Conservation (phyloP, 2,113 vertebrate genomes). For the Myotis davidii region DNA sequence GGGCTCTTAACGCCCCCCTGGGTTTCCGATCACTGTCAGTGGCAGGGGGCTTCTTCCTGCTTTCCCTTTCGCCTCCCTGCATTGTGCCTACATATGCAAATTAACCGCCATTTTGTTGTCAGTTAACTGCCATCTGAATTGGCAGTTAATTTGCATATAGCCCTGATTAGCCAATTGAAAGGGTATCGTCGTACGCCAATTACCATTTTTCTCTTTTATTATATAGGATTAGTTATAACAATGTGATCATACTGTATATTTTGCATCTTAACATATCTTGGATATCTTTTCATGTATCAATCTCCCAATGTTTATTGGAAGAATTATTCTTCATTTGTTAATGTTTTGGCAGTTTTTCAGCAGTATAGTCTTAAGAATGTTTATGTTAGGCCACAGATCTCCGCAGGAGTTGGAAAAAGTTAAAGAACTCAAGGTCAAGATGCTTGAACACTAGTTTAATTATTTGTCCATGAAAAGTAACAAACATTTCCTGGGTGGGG, state of each 20-base stretch:
- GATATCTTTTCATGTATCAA: background rate
- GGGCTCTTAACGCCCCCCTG: too few species aligned
- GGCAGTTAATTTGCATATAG: too few species aligned
- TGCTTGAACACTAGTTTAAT: background rate
- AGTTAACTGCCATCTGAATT: too few species aligned
- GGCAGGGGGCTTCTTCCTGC: too few species aligned
- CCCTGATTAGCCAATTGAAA: too few species aligned
- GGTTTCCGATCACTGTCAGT: too few species aligned
- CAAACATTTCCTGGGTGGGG: background rate
- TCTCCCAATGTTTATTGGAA: background rate
- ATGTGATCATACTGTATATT: background rate
- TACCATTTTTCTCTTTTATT: too few species aligned
- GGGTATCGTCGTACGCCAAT: too few species aligned
- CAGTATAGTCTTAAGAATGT: background rate
- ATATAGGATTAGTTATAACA: background rate
- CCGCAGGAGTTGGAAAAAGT: background rate
- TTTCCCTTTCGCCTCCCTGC: too few species aligned
- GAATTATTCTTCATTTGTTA: background rate
- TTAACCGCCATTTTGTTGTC: too few species aligned
- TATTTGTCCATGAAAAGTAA: background rate
- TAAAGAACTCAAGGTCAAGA: background rate
- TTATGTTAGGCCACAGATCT: background rate
- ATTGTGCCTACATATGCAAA: too few species aligned
- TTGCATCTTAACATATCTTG: background rate
- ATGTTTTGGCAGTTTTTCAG: background rate